phyloP scores from a whole-genome alignment of 2,888 invertebrate species.

The Scelioninae gen. 1 region DNA sequence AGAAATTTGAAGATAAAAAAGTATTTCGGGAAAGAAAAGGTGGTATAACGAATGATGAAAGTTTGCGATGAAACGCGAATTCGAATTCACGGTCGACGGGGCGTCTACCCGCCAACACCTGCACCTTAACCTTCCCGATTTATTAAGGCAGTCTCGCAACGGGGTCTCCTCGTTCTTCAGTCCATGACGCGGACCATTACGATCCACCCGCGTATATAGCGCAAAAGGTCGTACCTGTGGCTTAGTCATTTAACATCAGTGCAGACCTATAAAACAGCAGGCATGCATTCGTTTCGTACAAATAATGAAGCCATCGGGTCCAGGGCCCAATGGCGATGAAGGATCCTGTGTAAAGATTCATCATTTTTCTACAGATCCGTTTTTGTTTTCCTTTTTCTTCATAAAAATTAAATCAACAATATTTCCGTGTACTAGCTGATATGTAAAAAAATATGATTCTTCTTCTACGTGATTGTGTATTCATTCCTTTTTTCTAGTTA shows the following conservation, averaged over 20 bases:
- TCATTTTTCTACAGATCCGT: slow-evolving; percentile 19
- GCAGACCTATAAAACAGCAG: slow-evolving; percentile 78
- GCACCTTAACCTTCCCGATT: slow-evolving; percentile 75
- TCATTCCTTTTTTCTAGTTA: no score
- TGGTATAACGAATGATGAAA: slow-evolving; percentile 75
- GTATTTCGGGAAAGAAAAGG: slow-evolving; percentile 54
- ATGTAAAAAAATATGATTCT: neutral
- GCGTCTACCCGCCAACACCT: slow-evolving; percentile 74
- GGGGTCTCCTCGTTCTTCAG: slow-evolving; percentile 69
- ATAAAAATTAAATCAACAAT: slow-evolving; percentile 3
- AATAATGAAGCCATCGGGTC: slow-evolving; percentile 79
- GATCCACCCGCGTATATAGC: slow-evolving; percentile 73
- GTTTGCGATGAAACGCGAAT: slow-evolving; percentile 76
- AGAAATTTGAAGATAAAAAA: slow-evolving; percentile 6
- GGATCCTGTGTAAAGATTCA: slow-evolving; percentile 45
- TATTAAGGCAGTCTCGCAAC: slow-evolving; percentile 74
- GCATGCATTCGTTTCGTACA: slow-evolving; percentile 76
- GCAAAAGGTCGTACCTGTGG: slow-evolving; percentile 67
- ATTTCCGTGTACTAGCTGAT: neutral
- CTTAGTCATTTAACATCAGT: slow-evolving; percentile 72
- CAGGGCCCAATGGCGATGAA: slow-evolving; percentile 53
- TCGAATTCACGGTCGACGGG: slow-evolving; percentile 77
- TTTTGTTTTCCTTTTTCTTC: neutral
- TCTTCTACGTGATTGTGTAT: no score
- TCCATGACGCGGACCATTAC: slow-evolving; percentile 69